These are phyloP conservation scores for Oscheius onirici DNA, from an alignment of 2,888 invertebrate genomes.

Conservation along the genomic window DNA sequence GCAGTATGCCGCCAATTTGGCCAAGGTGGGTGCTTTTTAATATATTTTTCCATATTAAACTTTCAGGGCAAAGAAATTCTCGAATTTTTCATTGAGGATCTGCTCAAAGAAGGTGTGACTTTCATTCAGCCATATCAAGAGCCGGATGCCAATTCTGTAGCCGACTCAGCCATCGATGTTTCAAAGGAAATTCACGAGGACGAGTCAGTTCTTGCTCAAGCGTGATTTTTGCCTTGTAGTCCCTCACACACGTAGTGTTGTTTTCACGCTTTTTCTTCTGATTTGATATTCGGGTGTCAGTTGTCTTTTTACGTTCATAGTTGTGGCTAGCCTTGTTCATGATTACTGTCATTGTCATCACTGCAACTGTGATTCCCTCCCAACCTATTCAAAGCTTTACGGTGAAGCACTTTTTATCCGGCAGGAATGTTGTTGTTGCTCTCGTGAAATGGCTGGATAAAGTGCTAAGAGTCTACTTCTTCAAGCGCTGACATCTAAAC, in stretches of 20 bases:
- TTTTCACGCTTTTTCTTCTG: not conserved
- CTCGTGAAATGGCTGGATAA: conserved; percentile 1
- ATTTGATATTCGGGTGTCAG: conserved; percentile 12
- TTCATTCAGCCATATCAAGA: conserved; percentile 75
- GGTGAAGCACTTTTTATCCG: not conserved
- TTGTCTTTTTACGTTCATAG: conserved; percentile 4
- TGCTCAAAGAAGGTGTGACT: conserved; percentile 81
- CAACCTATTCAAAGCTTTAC: conserved; percentile 8
- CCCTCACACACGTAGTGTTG: not conserved
- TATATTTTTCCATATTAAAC: not conserved
- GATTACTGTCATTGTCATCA: conserved; percentile 1
- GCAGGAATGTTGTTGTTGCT: conserved; percentile 18
- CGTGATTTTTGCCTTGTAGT: conserved; percentile 1
- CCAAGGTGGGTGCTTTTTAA: conserved; percentile 76
- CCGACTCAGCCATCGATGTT: conserved; percentile 64
- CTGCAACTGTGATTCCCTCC: conserved; percentile 5
- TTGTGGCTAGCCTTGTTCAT: conserved; percentile 4
- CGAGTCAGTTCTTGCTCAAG: conserved; percentile 34
- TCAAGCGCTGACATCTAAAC: not conserved
- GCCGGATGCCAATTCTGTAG: conserved; percentile 40
- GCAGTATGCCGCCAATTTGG: conserved; percentile 87
- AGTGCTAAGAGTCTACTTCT: conserved; percentile 9
- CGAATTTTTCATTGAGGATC: conserved; percentile 85
- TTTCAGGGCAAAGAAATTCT: conserved; percentile 89
- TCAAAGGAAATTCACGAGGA: conserved; percentile 45